Evolutionary conservation across 2,113 vertebrate species (phyloP).

Genomic region (human): DNA sequence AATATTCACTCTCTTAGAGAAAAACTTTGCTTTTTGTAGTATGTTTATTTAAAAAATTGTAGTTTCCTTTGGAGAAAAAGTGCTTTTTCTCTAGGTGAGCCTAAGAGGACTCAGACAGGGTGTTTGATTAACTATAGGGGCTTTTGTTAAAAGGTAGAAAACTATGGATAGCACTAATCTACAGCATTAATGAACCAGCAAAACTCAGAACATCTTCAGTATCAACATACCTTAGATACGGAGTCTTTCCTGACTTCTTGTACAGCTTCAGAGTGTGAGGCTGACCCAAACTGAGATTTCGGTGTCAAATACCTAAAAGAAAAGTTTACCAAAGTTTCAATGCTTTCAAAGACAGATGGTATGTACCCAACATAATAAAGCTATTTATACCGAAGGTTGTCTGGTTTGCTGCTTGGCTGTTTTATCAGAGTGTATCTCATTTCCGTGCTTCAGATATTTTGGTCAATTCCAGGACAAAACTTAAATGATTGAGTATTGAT

Average conservation of each 20-base stretch:
- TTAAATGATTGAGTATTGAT: not conserved
- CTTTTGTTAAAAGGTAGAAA: not conserved
- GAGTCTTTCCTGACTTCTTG: slow-evolving; percentile 27
- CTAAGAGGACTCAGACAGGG: not conserved
- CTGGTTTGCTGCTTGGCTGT: not conserved
- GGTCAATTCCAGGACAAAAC: not conserved
- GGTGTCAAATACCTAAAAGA: slow-evolving; percentile 84
- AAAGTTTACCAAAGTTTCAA: slow-evolving; percentile 9
- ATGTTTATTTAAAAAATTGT: no score
- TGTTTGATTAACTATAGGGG: not conserved
- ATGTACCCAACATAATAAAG: not conserved
- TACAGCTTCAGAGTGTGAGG: slow-evolving; percentile 1
- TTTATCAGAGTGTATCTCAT: not conserved
- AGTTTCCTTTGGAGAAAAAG: no score
- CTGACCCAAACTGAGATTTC: slow-evolving; percentile 44
- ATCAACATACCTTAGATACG: slow-evolving; percentile 72
- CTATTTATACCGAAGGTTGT: not conserved
- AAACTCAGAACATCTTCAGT: slow-evolving; percentile 13
- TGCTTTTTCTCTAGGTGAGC: not conserved
- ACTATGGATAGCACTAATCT: not conserved
- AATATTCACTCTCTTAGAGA: not conserved
- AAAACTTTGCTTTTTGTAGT: not conserved
- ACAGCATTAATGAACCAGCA: not conserved
- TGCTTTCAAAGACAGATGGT: slow-evolving; percentile 25
- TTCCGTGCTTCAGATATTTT: not conserved